Evolutionary conservation across 2,113 vertebrate species (phyloP).

Genomic region (Eretmochelys imbricata): DNA sequence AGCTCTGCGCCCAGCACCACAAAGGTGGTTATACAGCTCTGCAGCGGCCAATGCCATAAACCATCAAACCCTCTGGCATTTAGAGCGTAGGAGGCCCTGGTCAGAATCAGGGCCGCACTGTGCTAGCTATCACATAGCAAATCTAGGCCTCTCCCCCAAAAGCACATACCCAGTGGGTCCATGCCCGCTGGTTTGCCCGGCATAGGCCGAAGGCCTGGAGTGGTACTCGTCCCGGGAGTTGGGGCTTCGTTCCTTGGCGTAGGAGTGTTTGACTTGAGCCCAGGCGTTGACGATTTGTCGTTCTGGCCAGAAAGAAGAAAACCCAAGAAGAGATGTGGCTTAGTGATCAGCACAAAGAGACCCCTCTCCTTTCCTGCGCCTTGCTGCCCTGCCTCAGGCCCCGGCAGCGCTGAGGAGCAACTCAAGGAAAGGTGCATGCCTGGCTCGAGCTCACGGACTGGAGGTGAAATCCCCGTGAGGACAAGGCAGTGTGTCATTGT

Average conservation of each 20-base stretch:
- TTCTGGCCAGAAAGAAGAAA: conserved; percentile 81
- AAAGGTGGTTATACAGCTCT: not conserved
- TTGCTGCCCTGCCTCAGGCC: fast-evolving
- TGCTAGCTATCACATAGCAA: not conserved
- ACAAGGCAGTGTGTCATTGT: not conserved
- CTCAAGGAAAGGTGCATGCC: no score
- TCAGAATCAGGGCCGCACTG: not conserved
- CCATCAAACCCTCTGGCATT: not conserved
- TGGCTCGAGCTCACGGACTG: not conserved
- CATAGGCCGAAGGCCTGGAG: conserved; percentile 92
- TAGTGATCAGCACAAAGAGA: fast-evolving
- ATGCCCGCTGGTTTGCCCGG: conserved; percentile 92
- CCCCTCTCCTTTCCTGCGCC: fast-evolving
- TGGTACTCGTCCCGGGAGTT: conserved; percentile 95
- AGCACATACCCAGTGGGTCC: conserved; percentile 85
- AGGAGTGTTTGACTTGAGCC: conserved; percentile 96
- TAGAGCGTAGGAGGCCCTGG: no score
- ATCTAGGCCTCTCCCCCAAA: not conserved
- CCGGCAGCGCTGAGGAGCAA: no score
- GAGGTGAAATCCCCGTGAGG: fast-evolving
- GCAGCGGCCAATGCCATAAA: not conserved
- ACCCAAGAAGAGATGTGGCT: not conserved
- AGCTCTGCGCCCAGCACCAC: not conserved
- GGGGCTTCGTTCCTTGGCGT: conserved; percentile 93
- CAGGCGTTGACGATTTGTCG: conserved; percentile 96